Evolutionary conservation across 2,113 vertebrate genomes (phyloP).

Genomic region (Passer domesticus): DNA sequence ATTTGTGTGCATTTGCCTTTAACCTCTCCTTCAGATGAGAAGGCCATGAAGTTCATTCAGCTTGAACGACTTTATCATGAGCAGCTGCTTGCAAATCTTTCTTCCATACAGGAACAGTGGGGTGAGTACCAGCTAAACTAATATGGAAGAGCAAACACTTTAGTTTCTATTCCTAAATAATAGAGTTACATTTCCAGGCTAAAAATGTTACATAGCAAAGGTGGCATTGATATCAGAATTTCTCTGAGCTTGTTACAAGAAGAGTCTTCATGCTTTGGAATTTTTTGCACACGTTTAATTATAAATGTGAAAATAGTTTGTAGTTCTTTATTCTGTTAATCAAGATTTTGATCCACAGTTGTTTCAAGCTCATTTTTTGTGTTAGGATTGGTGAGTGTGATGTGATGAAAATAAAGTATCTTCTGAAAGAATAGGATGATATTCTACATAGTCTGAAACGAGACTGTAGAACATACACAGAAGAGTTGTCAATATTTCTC

Average conservation of each 20-base stretch:
- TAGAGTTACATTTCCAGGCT: background rate
- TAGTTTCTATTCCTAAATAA: background rate
- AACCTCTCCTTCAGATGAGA: conserved; percentile 83
- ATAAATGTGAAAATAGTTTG: background rate
- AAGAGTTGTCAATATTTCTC: background rate
- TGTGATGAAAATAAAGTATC: background rate
- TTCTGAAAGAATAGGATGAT: background rate
- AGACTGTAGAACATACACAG: background rate
- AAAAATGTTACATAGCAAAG: background rate
- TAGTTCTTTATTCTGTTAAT: background rate
- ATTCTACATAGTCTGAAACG: background rate
- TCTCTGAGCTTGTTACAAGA: background rate
- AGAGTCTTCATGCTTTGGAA: background rate
- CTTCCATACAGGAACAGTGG: conserved; percentile 89
- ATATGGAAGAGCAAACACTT: background rate
- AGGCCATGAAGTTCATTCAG: conserved; percentile 91
- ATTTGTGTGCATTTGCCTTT: conserved; percentile 68
- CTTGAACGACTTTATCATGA: conserved; percentile 93
- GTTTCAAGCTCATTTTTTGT: background rate
- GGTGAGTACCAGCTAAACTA: conserved; percentile 75
- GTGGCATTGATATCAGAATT: background rate
- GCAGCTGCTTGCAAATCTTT: conserved; percentile 89
- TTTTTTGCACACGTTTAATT: background rate
- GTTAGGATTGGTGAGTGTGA: background rate
- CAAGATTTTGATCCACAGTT: background rate